phyloP scores from a whole-genome alignment of 2,888 invertebrate genomes.

The Agrotis clavis region DNA sequence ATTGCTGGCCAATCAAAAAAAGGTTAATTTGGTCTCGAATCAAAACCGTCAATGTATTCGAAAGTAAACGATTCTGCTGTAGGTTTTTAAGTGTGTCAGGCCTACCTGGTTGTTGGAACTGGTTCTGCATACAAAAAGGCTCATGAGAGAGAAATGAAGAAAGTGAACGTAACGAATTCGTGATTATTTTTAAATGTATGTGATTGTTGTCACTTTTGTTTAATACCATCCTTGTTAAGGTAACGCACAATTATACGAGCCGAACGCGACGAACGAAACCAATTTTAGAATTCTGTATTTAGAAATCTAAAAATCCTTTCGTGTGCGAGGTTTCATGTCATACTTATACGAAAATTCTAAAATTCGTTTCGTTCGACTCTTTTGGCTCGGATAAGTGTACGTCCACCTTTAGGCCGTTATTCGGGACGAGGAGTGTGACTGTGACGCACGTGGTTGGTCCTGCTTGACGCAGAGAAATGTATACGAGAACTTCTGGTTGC shows the following conservation, averaged over 20 bases:
- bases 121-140: slow-evolving; percentile 81
- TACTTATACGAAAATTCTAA: too few relatives aligned
- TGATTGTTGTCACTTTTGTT: slow-evolving; percentile 63
- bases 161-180: slow-evolving; percentile 77
- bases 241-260: too few relatives aligned
- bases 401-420: slow-evolving; percentile 20
- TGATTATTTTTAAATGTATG: slow-evolving; percentile 56
- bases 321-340: too few relatives aligned
- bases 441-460: slow-evolving; percentile 37
- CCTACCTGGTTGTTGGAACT: slow-evolving; percentile 66
- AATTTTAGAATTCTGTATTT: too few relatives aligned
- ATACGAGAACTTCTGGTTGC: too few relatives aligned
- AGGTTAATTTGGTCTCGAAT: slow-evolving; percentile 11
- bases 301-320: too few relatives aligned
- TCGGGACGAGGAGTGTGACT: slow-evolving; percentile 3
- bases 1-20: slow-evolving; percentile 46
- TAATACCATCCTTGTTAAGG: slow-evolving; percentile 54
- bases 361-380: too few relatives aligned
- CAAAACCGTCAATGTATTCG: slow-evolving; percentile 65
- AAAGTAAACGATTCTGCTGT: slow-evolving; percentile 37
- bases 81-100: slow-evolving; percentile 73
- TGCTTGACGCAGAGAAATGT: too few relatives aligned
- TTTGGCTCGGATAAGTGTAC: too few relatives aligned
- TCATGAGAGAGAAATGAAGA: slow-evolving; percentile 76
- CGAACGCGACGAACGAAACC: too few relatives aligned